These are phyloP conservation scores for Mormyrus proboscirostris DNA, from an alignment of 2,797 vertebrate species.

Conservation along the genomic window DNA sequence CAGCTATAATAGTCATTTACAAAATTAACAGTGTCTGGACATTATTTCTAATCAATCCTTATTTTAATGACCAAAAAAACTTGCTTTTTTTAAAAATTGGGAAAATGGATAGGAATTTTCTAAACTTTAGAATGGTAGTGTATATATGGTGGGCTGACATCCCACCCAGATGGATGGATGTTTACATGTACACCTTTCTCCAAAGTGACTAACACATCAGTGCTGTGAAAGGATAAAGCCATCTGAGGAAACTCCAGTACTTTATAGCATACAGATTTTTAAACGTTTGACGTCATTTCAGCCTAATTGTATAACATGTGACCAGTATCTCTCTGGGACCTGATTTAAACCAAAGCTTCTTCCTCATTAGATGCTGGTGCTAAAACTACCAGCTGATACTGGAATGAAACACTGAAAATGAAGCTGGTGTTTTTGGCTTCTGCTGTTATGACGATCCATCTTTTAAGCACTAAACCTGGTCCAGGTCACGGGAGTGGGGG, in stretches of 20 bases:
- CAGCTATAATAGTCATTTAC: neutral
- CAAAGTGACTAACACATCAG: neutral
- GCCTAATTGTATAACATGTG: neutral
- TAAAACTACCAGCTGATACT: neutral
- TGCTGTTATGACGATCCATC: neutral
- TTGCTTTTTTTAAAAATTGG: too few species aligned
- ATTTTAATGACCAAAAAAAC: neutral
- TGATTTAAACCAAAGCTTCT: neutral
- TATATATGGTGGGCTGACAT: neutral
- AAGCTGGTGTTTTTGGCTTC: neutral
- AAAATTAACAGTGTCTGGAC: neutral
- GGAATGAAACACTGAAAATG: neutral
- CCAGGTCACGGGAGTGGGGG: neutral
- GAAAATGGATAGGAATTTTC: too few species aligned
- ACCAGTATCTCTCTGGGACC: neutral
- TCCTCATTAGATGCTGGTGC: neutral
- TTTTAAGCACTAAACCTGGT: neutral
- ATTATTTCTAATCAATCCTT: neutral
- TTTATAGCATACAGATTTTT: neutral
- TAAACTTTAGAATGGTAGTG: too few species aligned
- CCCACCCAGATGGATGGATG: neutral
- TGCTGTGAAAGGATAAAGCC: neutral
- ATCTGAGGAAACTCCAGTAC: neutral
- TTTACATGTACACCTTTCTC: neutral
- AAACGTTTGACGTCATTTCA: neutral